Conservation (phyloP, 2,888 invertebrate genomes). For the Theodoxus fluviatilis region DNA sequence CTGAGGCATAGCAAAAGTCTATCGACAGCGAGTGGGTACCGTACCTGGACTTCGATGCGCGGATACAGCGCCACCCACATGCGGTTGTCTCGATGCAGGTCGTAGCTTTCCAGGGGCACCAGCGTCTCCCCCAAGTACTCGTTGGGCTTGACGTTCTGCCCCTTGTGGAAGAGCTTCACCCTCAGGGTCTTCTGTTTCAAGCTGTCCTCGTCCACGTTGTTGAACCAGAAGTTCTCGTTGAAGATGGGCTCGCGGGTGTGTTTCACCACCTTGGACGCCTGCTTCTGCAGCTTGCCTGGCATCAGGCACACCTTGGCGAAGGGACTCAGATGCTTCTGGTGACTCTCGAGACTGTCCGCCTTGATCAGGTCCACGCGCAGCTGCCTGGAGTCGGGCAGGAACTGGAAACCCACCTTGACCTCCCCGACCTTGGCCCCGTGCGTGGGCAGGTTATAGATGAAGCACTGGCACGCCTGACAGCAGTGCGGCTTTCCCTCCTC, state of each 20-base stretch:
- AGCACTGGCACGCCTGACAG: not conserved
- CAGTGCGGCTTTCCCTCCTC: no score
- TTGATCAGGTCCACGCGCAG: constrained; percentile 62
- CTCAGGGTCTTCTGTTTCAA: constrained; percentile 59
- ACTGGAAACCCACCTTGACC: constrained; percentile 64
- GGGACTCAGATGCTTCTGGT: constrained; percentile 48
- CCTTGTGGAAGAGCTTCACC: constrained; percentile 63
- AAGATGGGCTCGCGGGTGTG: constrained; percentile 63
- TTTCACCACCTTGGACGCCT: constrained; percentile 59
- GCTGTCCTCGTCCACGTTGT: constrained; percentile 62
- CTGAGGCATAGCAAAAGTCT: no score
- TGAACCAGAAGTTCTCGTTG: constrained; percentile 66
- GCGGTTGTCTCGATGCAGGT: constrained; percentile 64
- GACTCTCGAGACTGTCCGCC: constrained; percentile 60
- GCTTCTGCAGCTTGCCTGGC: constrained; percentile 66
- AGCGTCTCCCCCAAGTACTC: constrained; percentile 65
- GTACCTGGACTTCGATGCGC: constrained; percentile 45
- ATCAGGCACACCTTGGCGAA: constrained; percentile 56
- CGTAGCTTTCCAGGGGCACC: constrained; percentile 62
- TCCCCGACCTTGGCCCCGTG: constrained; percentile 39
- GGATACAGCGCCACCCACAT: constrained; percentile 65
- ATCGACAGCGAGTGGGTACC: no score
- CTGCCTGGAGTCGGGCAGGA: constrained; percentile 64
- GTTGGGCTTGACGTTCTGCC: constrained; percentile 58
- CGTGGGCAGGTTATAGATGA: constrained; percentile 18